Percentiles rank a stretch among this genome's conserved stretches.
These are phyloP conservation scores for Brotula barbata DNA, from an alignment of 2,797 vertebrate genomes.

Conservation along the genomic window DNA sequence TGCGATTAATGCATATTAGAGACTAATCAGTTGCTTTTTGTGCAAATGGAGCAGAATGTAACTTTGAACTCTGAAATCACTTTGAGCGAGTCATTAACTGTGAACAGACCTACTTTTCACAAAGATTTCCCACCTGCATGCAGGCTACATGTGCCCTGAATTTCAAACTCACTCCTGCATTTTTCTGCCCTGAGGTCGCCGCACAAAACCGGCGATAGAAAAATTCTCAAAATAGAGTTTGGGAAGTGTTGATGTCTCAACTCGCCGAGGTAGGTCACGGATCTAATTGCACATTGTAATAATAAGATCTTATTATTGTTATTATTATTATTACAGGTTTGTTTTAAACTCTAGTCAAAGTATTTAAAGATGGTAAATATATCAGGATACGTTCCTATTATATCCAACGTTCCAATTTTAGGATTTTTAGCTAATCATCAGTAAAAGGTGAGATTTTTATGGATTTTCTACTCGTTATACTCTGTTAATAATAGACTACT, in stretches of 20 bases:
- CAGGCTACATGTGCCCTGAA: slow-evolving; percentile 47
- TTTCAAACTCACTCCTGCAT: slow-evolving; percentile 51
- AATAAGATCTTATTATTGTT: too few relatives aligned
- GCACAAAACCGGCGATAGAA: slow-evolving; percentile 33
- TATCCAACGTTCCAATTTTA: too few relatives aligned
- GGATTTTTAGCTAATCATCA: too few relatives aligned
- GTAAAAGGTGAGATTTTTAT: too few relatives aligned
- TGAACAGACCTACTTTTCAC: slow-evolving; percentile 53
- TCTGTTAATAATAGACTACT: too few relatives aligned
- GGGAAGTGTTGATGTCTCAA: slow-evolving; percentile 25
- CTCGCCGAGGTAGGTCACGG: slow-evolving; percentile 50
- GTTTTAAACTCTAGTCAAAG: too few relatives aligned
- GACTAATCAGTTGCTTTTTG: slow-evolving; percentile 15
- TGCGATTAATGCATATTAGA: not conserved
- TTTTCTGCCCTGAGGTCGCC: slow-evolving; percentile 35
- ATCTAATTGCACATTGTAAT: too few relatives aligned
- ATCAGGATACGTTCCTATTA: too few relatives aligned
- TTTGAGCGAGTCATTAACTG: slow-evolving; percentile 18
- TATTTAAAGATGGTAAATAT: too few relatives aligned
- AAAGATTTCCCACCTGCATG: slow-evolving; percentile 51
- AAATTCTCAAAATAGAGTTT: slow-evolving; percentile 52
- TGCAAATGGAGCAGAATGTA: slow-evolving; percentile 13
- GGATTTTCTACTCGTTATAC: too few relatives aligned
- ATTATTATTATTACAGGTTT: too few relatives aligned
- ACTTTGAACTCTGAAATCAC: slow-evolving; percentile 30